Percentiles rank a stretch among this genome's conserved stretches.
phyloP scores from a whole-genome alignment of 2,888 invertebrate genomes.

The Mayetiola destructor region DNA sequence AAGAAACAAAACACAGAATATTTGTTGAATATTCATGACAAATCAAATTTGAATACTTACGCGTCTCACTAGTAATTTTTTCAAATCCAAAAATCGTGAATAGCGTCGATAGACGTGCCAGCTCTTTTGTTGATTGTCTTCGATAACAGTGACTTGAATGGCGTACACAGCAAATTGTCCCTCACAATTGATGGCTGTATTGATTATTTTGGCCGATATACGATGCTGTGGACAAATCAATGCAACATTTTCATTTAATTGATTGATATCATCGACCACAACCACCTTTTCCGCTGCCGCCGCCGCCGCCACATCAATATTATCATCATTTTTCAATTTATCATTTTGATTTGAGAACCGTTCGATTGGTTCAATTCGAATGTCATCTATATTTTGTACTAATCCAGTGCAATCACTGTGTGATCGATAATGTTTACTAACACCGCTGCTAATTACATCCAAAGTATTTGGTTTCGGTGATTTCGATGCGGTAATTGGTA shows the following conservation, averaged over 20 bases:
- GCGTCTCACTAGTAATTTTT: constrained; percentile 43
- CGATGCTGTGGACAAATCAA: constrained; percentile 17
- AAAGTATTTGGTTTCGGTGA: not conserved
- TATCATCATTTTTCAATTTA: constrained; percentile 6
- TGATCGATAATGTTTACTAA: constrained; percentile 21
- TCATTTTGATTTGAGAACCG: not conserved
- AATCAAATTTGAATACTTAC: not conserved
- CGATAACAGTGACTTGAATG: constrained; percentile 54
- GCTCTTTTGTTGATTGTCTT: constrained; percentile 53
- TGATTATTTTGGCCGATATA: constrained; percentile 21
- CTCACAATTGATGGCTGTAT: constrained; percentile 44
- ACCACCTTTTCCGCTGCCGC: not conserved
- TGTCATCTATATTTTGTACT: constrained; percentile 14
- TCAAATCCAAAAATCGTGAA: constrained; percentile 85
- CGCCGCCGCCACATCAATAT: not conserved
- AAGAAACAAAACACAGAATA: too few relatives aligned
- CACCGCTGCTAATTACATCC: constrained; percentile 15
- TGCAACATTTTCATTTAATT: not conserved
- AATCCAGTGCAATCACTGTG: constrained; percentile 22
- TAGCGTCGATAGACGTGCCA: constrained; percentile 90
- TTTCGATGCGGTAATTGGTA: not conserved
- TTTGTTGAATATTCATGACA: too few relatives aligned
- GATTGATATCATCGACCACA: not conserved
- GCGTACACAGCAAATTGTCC: constrained; percentile 82
- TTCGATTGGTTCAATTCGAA: not conserved